These are phyloP conservation scores for Eciton burchellii DNA, from an alignment of 1,140 invertebrate species.

Conservation along the genomic window DNA sequence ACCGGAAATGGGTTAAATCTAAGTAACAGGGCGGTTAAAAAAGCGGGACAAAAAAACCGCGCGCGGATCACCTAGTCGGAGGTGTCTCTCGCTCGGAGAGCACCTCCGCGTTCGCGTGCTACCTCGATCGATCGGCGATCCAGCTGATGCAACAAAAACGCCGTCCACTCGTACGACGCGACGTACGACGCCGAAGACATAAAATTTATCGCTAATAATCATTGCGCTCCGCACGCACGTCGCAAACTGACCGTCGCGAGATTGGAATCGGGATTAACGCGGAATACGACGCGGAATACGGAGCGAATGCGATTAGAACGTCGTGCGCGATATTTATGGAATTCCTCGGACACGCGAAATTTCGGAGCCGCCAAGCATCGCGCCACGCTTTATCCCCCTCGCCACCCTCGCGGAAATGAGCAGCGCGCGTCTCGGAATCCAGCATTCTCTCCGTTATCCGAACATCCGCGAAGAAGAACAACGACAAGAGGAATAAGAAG, in stretches of 20 bases:
- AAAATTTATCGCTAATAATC: too few relatives aligned
- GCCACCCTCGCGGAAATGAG: conserved; percentile 31
- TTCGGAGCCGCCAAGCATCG: conserved; percentile 57
- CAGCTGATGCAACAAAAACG: not conserved
- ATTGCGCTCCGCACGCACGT: not conserved
- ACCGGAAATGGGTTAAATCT: conserved; percentile 29
- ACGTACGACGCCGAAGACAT: too few relatives aligned
- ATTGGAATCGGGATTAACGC: conserved; percentile 44
- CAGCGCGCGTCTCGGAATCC: conserved; percentile 2
- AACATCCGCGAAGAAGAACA: not conserved
- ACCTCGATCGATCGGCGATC: not conserved
- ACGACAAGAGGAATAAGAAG: conserved; percentile 16
- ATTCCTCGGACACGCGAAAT: conserved; percentile 35
- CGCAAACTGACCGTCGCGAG: not conserved
- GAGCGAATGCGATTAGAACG: conserved; percentile 39
- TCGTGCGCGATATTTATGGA: conserved; percentile 55
- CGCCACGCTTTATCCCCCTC: conserved; percentile 29
- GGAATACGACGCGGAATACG: conserved; percentile 24
- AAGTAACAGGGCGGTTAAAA: not conserved
- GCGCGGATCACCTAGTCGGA: not conserved
- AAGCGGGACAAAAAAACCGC: conserved; percentile 4
- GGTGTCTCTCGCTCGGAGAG: not conserved
- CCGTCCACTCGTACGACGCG: too few relatives aligned
- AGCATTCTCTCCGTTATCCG: conserved; percentile 27
- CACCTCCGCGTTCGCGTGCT: not conserved